Conservation (phyloP, 35 echinoderm and acorn worm genomes). For the Strongylocentrotus purpuratus region DNA sequence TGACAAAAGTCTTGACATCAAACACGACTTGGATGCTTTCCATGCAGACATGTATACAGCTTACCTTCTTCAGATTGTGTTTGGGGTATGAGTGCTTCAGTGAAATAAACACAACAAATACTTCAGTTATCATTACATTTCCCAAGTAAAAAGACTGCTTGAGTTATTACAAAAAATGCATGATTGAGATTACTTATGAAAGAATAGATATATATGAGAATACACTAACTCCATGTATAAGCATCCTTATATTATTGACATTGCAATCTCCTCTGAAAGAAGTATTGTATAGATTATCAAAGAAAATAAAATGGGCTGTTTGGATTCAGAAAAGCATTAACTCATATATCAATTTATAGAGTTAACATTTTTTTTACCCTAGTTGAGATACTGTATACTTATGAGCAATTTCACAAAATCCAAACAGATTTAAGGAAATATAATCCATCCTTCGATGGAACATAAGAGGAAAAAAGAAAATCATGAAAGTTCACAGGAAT, state of each 20-base stretch:
- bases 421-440: too few relatives aligned
- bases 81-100: slow-evolving; percentile 34
- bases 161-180: background rate
- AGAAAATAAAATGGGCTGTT: too few relatives aligned
- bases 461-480: background rate
- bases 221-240: too few relatives aligned
- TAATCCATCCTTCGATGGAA: background rate
- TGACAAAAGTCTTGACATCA: background rate
- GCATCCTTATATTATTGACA: too few relatives aligned
- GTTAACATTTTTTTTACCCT: too few relatives aligned
- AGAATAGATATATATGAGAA: background rate
- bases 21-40: background rate
- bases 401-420: too few relatives aligned
- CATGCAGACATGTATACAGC: background rate
- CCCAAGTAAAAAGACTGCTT: background rate
- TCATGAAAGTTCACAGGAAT: background rate
- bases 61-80: slow-evolving; percentile 54
- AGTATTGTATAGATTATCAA: too few relatives aligned
- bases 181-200: too few relatives aligned
- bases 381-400: too few relatives aligned
- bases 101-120: slow-evolving; percentile 24
- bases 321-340: too few relatives aligned
- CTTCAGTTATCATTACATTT: background rate
- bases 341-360: too few relatives aligned
- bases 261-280: too few relatives aligned